Conservation (phyloP, 2,888 invertebrate species). For the Amphipoea oculea region DNA sequence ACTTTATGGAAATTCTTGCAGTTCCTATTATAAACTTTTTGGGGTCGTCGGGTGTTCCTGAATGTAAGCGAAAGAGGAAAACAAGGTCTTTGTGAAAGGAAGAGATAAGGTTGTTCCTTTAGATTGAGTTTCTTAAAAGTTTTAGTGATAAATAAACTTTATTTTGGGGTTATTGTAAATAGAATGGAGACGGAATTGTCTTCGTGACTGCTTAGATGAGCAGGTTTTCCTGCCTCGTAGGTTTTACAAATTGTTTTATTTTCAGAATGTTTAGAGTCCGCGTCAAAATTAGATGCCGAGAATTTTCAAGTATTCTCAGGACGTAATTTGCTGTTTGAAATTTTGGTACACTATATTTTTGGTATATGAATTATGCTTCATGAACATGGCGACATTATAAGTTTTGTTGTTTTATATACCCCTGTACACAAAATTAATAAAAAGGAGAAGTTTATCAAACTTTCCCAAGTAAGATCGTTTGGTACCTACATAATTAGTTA, state of each 20-base stretch:
- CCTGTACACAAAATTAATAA: not conserved
- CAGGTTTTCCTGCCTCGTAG: constrained; percentile 6
- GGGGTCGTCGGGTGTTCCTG: constrained; percentile 30
- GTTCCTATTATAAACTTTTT: constrained; percentile 56
- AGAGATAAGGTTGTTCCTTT: constrained; percentile 47
- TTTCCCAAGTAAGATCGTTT: constrained; percentile 25
- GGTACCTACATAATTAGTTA: constrained; percentile 37
- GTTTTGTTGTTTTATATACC: not conserved
- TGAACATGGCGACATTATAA: not conserved
- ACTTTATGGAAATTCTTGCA: constrained; percentile 54
- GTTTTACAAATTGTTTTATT: constrained; percentile 19
- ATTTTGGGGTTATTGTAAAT: constrained; percentile 39
- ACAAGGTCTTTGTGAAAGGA: constrained; percentile 37
- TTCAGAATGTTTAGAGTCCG: not conserved
- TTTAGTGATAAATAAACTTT: constrained; percentile 44
- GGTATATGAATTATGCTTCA: not conserved
- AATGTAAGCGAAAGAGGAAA: constrained; percentile 40
- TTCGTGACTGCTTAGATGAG: constrained; percentile 7
- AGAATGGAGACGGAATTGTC: constrained; percentile 33
- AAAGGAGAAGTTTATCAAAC: constrained; percentile 21
- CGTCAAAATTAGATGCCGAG: not conserved
- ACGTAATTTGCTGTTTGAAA: not conserved
- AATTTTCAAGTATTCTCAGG: not conserved
- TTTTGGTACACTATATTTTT: not conserved
- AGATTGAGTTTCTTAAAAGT: constrained; percentile 58